Conservation (phyloP, 2,797 vertebrate species). For the Eurystomus glaucurus region DNA sequence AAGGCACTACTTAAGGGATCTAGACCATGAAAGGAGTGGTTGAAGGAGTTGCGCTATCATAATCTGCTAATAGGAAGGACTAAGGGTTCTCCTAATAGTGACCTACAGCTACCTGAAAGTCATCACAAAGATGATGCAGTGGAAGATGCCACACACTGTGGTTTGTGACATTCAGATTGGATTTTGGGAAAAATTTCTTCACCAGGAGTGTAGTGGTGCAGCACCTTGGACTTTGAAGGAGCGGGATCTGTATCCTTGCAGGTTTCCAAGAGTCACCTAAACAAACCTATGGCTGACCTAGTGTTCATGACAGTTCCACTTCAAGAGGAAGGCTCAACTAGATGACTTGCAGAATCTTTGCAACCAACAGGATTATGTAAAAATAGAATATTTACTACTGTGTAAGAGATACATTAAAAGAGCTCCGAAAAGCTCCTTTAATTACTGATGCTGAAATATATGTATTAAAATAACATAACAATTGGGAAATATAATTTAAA, state of each 20-base stretch:
- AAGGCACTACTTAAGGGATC: background rate
- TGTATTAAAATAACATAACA: background rate
- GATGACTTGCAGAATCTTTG: background rate
- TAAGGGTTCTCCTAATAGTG: background rate
- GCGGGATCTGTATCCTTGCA: background rate
- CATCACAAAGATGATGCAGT: background rate
- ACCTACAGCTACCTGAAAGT: background rate
- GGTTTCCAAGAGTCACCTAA: background rate
- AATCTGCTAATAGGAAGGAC: background rate
- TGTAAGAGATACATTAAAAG: background rate
- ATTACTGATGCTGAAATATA: background rate
- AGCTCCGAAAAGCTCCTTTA: background rate
- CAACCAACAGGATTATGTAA: background rate
- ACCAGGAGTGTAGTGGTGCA: accelerated
- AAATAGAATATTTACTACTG: background rate
- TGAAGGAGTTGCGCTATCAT: background rate
- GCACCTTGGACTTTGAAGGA: background rate
- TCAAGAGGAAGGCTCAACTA: background rate
- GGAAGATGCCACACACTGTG: background rate
- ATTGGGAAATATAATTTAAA: background rate
- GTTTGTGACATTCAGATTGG: background rate
- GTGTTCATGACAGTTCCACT: background rate
- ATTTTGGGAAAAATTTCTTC: background rate
- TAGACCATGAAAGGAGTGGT: background rate
- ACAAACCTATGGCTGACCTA: background rate